phyloP scores from a whole-genome alignment of 2,888 invertebrate species.

The Parasteatoda lunata region DNA sequence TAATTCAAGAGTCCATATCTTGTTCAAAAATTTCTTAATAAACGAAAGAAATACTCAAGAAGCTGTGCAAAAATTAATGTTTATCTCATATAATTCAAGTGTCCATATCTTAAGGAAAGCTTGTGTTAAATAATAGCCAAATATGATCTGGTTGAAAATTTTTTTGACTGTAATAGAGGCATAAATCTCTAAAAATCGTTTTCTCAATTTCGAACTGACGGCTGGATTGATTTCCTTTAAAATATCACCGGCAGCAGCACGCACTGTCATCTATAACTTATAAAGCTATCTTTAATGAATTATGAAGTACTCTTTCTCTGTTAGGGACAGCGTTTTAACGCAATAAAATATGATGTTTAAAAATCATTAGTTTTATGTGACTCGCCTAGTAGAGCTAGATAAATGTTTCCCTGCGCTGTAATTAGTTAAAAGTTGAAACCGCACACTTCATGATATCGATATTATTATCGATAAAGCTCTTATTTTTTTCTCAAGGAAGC shows the following conservation, averaged over 20 bases:
- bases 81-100: no score
- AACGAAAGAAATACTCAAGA: no score
- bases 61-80: no score
- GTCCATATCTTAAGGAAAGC: no score
- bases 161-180: constrained; percentile 47
- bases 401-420: constrained; percentile 58
- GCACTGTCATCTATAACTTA: constrained; percentile 66
- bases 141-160: constrained; percentile 47
- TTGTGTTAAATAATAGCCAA: no score
- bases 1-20: no score
- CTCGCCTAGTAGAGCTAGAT: constrained; percentile 39
- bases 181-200: constrained; percentile 61
- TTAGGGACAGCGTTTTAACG: constrained; percentile 55
- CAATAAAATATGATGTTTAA: constrained; percentile 67
- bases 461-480: constrained; percentile 59
- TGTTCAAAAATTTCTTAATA: no score
- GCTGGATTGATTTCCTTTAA: constrained; percentile 65
- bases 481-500: constrained; percentile 41
- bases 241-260: constrained; percentile 64
- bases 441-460: constrained; percentile 65
- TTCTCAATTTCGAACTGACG: constrained; percentile 65
- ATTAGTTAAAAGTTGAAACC: constrained; percentile 68
- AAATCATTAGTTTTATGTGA: constrained; percentile 66
- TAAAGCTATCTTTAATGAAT: constrained; percentile 68
- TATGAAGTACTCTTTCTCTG: constrained; percentile 61